Evolutionary conservation across 2,113 vertebrate species (phyloP), one percentile per base, ranked within the genome.

Genomic region (Psettodes erumei): DNA sequence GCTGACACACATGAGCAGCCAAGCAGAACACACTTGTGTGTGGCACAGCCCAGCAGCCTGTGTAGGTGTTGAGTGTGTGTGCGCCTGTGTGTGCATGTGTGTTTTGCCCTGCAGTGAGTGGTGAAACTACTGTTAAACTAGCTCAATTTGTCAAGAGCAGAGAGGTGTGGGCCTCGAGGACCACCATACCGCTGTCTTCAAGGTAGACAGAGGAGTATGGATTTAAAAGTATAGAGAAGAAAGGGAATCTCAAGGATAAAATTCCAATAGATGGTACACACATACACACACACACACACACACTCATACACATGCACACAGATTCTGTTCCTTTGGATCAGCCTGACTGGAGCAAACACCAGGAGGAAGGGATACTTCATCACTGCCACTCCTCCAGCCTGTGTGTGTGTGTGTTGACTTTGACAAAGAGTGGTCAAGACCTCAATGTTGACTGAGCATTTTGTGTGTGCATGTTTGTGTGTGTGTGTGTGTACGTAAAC

Each of bases 141-240:
- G 88, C 82, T 90, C 87, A 91, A 93, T 93, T 92, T 93, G 91
- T 92, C 89, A 90, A 84, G 79, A 87, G 77, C 88, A 82, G 81
- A 86, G 75, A 87, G 84, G 82, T 87, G 82, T 86, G 81, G 75
- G 69, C 84, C 87, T 90, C 35, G 47, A 87, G 84, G 88, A 75
- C 82, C 68, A 71, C 64, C 64, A 60, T 66, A 79, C 55, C 19
- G 33, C 51, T 71, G 79, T 79, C 81, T 82, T 83, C 66, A 47
- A 91, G 87, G 75, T 80, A 85, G 89, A 86, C 72, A 75, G 48
- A 79, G 38, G 45, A 82, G 54, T 65, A 50, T 63, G 50, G 76
- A 63, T 85, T 69, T 63, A 75, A 82, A 66, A 75, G 51, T 19
- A 81, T 72, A 47, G 59, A 61, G 67, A 81, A 71, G 27, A 60